Base-by-base conservation (phyloP, 2,888 invertebrate genomes). In the Hyposoter dolosus region DNA sequence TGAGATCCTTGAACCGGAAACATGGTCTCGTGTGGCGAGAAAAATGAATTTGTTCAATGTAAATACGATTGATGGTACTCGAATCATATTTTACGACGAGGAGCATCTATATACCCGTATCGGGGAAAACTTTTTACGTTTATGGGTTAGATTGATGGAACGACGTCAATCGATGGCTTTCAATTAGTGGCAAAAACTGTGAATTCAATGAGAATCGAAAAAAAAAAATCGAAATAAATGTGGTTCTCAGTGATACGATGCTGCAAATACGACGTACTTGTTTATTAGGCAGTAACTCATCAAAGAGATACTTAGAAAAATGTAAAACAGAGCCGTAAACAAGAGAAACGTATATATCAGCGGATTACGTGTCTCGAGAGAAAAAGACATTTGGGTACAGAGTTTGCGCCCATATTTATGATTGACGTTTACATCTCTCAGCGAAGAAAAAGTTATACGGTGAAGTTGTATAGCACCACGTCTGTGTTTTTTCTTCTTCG, bases 371-470 rank as follows among this genome's bases (percentile, higher is more conserved):
- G 28, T 76, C 45, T 47, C 65, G 6, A 50, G 40, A 65, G 50
- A 50, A 66, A 40, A 77, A 77, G 77, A 50, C 47, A 77, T 35
- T 50, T 50, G 15, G 76, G 50, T 47, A 76, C 35, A 45, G n/a
- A 40, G 47, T 17, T 23, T 32, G 40, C 28, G 32, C 63, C 50
- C 32, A 35, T 63, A 53, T 69, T 63, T 76, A 65, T 69, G 78
- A 78, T 78, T 69, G 78, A 69, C 69, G 78, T 69, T 69, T 69
- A 69, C 68, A 69, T 69, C 28, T 43, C 40, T n/a, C 19, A 56
- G 43, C 43, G 69, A 6, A n/a, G 19, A 40, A 68, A 68, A 35
- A 50, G 76, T 45, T 15, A 15, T 28, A 28, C 15, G 28, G 60
- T 28, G 32, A 17, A 43, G 7, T 43, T 45, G 7, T 3, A 43